phyloP scores from a whole-genome alignment of 2,113 vertebrate genomes.

The Vulpes ferrilata region DNA sequence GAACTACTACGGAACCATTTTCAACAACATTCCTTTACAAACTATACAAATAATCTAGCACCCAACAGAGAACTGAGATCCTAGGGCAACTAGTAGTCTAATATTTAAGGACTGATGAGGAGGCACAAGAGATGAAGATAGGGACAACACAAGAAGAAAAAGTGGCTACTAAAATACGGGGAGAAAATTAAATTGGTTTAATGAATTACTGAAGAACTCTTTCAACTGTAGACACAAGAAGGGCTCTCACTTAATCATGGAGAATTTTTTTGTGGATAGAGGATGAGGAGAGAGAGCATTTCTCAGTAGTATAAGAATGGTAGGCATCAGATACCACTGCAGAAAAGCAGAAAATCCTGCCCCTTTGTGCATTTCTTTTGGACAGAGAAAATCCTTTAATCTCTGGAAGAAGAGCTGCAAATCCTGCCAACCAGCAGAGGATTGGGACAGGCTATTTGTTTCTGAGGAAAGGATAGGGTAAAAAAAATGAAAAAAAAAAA shows the following conservation, averaged over 20 bases:
- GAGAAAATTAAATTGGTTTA: not conserved
- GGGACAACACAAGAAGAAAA: not conserved
- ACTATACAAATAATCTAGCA: not conserved
- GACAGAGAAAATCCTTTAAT: not conserved
- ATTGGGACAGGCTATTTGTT: not conserved
- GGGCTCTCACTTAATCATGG: not conserved
- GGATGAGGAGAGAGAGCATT: not conserved
- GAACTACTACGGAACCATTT: not conserved
- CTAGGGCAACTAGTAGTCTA: not conserved
- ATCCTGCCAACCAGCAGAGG: not conserved
- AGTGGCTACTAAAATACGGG: not conserved
- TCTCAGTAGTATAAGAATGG: not conserved
- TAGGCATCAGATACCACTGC: not conserved
- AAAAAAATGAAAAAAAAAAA: not conserved
- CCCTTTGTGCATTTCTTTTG: not conserved
- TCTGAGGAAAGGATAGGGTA: not conserved
- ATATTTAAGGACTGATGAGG: not conserved
- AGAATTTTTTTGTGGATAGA: not conserved
- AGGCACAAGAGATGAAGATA: not conserved
- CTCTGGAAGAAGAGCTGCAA: not conserved
- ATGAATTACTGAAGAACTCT: not conserved
- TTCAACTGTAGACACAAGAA: not conserved
- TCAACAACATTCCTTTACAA: not conserved
- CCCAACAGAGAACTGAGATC: not conserved
- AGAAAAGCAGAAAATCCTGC: not conserved